Conservation (phyloP, 2,113 vertebrate species). For the Cepphus grylle region DNA sequence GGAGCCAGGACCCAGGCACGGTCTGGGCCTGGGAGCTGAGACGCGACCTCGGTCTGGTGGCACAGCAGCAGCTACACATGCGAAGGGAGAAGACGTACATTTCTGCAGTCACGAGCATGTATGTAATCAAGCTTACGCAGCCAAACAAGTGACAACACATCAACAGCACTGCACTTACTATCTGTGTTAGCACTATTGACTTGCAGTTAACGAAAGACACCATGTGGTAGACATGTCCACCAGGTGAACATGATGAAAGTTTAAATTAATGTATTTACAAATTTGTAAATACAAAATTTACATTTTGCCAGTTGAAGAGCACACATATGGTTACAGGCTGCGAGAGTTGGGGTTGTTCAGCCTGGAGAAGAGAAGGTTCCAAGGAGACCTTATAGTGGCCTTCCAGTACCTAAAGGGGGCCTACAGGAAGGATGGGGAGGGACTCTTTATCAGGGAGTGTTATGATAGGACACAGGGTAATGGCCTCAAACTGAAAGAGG, state of each 20-base stretch:
- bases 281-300: no score
- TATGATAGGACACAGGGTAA: no score
- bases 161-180: no score
- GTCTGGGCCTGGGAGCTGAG: neutral
- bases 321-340: rapidly evolving
- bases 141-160: neutral
- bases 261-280: neutral
- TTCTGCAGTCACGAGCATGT: neutral
- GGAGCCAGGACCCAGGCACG: neutral
- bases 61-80: rapidly evolving
- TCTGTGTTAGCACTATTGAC: neutral
- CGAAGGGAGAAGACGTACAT: neutral
- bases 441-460: no score
- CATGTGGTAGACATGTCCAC: neutral
- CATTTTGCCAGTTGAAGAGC: neutral
- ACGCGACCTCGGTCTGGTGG: neutral
- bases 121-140: rapidly evolving
- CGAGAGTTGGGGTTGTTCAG: no score
- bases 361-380: no score
- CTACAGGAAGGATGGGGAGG: no score
- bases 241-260: neutral
- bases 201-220: neutral
- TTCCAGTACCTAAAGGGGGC: no score
- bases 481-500: no score
- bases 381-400: no score